phyloP scores from a whole-genome alignment of 1,140 invertebrate genomes.

The Neotoxoptera formosana region DNA sequence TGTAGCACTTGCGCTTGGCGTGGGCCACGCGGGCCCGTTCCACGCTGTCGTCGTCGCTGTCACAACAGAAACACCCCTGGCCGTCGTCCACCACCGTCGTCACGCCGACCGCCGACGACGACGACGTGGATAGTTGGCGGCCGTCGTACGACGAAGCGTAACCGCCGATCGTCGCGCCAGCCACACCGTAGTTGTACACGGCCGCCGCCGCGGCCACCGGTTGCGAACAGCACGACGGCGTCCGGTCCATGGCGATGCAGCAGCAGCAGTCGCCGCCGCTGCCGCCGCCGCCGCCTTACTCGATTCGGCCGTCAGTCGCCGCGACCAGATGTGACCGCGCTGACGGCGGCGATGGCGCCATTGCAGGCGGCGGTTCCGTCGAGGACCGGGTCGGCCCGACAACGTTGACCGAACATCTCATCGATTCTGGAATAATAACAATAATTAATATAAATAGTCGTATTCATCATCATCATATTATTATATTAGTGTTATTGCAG shows the following conservation, averaged over 20 bases:
- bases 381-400: background rate
- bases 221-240: constrained; percentile 41
- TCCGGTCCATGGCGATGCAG: constrained; percentile 32
- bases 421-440: background rate
- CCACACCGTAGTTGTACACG: constrained; percentile 27
- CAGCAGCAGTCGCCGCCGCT: background rate
- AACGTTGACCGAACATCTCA: background rate
- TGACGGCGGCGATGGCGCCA: background rate
- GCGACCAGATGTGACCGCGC: background rate
- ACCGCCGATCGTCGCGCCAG: background rate
- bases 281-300: background rate
- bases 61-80: constrained; percentile 72
- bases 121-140: background rate
- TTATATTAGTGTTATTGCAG: background rate
- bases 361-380: background rate
- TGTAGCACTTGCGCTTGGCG: constrained; percentile 72
- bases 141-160: constrained; percentile 15
- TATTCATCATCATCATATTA: background rate
- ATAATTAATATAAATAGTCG: background rate
- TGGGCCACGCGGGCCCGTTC: constrained; percentile 68
- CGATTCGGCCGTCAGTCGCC: background rate
- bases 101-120: constrained; percentile 57
- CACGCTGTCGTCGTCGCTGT: constrained; percentile 63
- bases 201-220: background rate
- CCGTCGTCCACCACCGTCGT: constrained; percentile 62